Base-by-base conservation (phyloP, 1,140 invertebrate genomes). In the Euura saliciscinereae region DNA sequence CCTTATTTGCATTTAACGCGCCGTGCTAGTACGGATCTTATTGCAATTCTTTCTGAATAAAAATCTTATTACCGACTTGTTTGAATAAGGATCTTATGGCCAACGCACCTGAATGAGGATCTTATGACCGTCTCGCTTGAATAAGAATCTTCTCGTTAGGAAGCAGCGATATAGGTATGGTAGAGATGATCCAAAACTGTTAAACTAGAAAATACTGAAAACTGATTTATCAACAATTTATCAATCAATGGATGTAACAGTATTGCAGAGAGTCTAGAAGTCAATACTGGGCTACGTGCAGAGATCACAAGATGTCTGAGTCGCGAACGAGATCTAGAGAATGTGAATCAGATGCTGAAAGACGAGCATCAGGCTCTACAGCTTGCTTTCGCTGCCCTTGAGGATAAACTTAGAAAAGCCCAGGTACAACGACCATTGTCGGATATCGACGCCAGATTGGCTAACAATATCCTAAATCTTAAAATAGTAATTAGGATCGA, bases 341-440 rank as follows among this genome's bases (percentile, higher is more conserved):
- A 91, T 73, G 88, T 96, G 4, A 97, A 96, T 87, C 93, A 98
- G 89, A 92, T 96, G 75, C 84, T 99, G 64, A 91, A 94, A 83
- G 98, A 99, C 89, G 98, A 99, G 88, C 95, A 99, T 84, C 95
- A 97, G 85, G 97, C 97, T 3, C 86, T 98, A 70, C 96, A 98
- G 82, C 89, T 99, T 77, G 95, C 96, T 11, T 98, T 95, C 88
- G 92, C 92, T 75, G 91, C 95, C 66, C 88, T 98, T 44, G 96
- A 99, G 88, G 94, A 97, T 70, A 98, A 98, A 87, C 89, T 97
- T 80, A 90, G 94, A 67, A 95, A 94, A 89, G 89, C 90, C 42
- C 94, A 95, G 91, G 94, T 95, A 89, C 28, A 83, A 77, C 78
- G 64, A 67, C 74, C 51, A 51, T 2, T 69, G 28, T 76, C 69